Evolutionary conservation across 2,797 vertebrate genomes (phyloP).

Genomic region (Crocodylus rhombifer): DNA sequence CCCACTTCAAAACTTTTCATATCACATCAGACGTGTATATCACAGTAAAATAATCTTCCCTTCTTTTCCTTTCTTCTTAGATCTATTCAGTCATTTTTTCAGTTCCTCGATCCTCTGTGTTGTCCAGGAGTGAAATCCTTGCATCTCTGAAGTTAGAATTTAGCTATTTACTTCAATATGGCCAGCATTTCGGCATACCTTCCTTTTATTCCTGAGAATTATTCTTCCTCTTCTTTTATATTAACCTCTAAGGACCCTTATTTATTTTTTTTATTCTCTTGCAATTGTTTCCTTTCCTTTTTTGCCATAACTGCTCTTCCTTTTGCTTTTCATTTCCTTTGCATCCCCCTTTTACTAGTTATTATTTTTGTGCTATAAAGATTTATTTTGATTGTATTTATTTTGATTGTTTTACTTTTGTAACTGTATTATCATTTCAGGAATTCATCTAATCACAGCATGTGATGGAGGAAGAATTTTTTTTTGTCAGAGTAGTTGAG

Average conservation of each 20-base stretch:
- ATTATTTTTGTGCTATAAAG: not conserved
- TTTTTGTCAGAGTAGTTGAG: too few species aligned
- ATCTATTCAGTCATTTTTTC: not conserved
- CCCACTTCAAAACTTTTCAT: not conserved
- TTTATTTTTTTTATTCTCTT: not conserved
- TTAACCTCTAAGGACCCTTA: not conserved
- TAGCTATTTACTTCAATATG: not conserved
- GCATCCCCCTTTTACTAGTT: not conserved
- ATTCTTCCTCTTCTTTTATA: not conserved
- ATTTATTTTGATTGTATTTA: too few species aligned
- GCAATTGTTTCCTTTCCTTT: not conserved
- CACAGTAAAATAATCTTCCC: not conserved
- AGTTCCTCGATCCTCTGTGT: not conserved
- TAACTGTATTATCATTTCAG: not conserved
- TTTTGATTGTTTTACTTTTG: too few species aligned
- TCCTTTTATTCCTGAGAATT: conserved; percentile 7
- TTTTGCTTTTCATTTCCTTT: not conserved
- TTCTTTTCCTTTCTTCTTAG: not conserved
- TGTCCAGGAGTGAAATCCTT: not conserved
- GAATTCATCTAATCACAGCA: not conserved
- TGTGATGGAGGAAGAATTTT: not conserved
- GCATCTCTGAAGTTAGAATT: not conserved
- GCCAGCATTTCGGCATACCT: conserved; percentile 1
- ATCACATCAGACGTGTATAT: not conserved
- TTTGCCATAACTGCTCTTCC: not conserved